Percentiles rank a stretch among this genome's conserved stretches.
These are phyloP conservation scores for Endotricha flammealis DNA, from an alignment of 2,888 invertebrate genomes.

Conservation along the genomic window DNA sequence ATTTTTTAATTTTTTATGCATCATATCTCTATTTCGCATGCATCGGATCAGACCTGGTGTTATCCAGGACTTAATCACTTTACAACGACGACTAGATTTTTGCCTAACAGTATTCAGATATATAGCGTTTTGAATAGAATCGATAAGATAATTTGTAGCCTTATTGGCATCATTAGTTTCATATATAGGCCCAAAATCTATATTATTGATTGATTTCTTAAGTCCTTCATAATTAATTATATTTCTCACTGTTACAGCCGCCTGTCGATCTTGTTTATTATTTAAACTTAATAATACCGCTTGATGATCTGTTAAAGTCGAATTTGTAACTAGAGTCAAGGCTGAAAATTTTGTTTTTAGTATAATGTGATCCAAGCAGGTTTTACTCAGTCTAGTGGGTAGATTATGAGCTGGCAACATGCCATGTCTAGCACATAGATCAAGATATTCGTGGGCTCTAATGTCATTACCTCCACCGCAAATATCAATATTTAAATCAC, in stretches of 20 bases:
- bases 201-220: background rate
- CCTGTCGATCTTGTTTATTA: background rate
- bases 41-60: too few relatives aligned
- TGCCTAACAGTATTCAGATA: too few relatives aligned
- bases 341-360: background rate
- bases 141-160: background rate
- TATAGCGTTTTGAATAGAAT: conserved; percentile 1
- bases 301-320: background rate
- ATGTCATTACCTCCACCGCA: background rate
- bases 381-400: background rate
- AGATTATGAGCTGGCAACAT: background rate
- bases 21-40: too few relatives aligned
- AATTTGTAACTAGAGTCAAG: background rate
- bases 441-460: background rate
- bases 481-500: background rate
- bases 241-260: background rate
- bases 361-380: background rate
- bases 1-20: too few relatives aligned
- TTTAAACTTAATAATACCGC: background rate
- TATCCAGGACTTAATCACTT: too few relatives aligned
- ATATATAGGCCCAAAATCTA: background rate
- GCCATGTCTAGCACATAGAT: background rate
- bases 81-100: too few relatives aligned
- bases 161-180: background rate
- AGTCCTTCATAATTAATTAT: background rate